phyloP scores from a whole-genome alignment of 2,113 vertebrate species.

The Silurus glanis region DNA sequence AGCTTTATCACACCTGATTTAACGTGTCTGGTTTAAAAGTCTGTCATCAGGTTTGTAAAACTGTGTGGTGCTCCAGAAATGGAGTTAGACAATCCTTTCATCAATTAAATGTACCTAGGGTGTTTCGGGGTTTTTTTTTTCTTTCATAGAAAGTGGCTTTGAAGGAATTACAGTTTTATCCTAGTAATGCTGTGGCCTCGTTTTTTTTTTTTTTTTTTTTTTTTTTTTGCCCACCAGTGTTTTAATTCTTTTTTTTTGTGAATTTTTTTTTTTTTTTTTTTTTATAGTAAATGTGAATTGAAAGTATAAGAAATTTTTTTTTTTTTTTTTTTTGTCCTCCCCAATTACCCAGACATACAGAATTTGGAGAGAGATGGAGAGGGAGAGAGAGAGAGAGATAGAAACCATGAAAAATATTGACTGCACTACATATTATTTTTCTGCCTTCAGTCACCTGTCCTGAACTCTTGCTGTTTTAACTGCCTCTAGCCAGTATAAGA shows the following conservation, averaged over 20 bases:
- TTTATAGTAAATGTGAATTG: conserved; percentile 72
- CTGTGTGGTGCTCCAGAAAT: neutral
- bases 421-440: conserved; percentile 71
- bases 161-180: conserved; percentile 52
- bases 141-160: conserved; percentile 64
- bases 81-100: neutral
- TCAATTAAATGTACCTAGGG: conserved; percentile 38
- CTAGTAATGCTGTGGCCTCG: conserved; percentile 60
- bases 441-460: conserved; percentile 63
- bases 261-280: conserved; percentile 57
- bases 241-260: neutral
- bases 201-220: conserved; percentile 55
- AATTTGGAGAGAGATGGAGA: conserved; percentile 55
- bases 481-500: conserved; percentile 16
- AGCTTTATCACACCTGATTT: conserved; percentile 5
- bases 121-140: conserved; percentile 50
- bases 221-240: conserved; percentile 18
- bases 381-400: conserved; percentile 55
- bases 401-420: conserved; percentile 48
- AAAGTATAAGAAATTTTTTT: conserved; percentile 55
- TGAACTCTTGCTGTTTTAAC: conserved; percentile 57
- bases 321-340: conserved; percentile 47
- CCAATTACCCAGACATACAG: conserved; percentile 71
- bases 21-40: neutral
- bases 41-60: neutral